Evolutionary conservation across 1,140 invertebrate species (phyloP).

Genomic region (Conopomorpha cramerella): DNA sequence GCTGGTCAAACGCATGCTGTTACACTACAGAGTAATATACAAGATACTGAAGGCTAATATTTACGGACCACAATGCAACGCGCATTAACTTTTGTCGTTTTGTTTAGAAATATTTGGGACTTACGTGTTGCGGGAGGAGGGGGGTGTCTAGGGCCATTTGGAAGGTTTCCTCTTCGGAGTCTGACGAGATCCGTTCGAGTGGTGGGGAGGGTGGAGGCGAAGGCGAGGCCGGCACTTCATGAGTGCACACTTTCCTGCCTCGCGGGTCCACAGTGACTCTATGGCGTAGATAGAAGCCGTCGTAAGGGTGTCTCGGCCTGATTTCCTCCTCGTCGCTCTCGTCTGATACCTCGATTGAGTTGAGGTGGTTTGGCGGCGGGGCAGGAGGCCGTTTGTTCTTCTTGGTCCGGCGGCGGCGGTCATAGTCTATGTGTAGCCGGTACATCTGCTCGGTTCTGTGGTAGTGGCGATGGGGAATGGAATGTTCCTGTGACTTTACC

Average conservation of each 20-base stretch:
- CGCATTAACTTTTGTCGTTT: no score
- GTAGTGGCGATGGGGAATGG: conserved; percentile 5
- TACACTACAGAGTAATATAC: no score
- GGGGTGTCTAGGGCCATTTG: no score
- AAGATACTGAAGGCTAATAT: no score
- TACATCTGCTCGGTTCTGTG: conserved; percentile 1
- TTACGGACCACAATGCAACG: no score
- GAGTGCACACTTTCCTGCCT: conserved; percentile 44
- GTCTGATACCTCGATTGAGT: neutral
- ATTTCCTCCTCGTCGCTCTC: conserved; percentile 26
- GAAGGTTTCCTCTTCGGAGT: conserved; percentile 8
- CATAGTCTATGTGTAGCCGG: conserved; percentile 22
- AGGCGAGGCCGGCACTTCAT: conserved; percentile 36
- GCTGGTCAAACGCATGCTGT: no score
- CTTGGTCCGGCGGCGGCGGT: conserved; percentile 2
- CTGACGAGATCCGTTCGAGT: conserved; percentile 10
- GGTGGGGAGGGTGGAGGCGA: conserved; percentile 19
- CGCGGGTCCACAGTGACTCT: conserved; percentile 34
- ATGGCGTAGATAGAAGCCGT: conserved; percentile 53
- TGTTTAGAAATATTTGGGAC: no score
- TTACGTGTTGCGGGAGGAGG: no score
- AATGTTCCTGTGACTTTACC: conserved; percentile 1
- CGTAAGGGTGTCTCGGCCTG: conserved; percentile 48
- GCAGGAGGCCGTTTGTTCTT: conserved; percentile 5
- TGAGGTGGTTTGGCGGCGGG: no score